phyloP scores from a whole-genome alignment of 2,113 vertebrate genomes.

The Oncorhynchus gorbuscha region DNA sequence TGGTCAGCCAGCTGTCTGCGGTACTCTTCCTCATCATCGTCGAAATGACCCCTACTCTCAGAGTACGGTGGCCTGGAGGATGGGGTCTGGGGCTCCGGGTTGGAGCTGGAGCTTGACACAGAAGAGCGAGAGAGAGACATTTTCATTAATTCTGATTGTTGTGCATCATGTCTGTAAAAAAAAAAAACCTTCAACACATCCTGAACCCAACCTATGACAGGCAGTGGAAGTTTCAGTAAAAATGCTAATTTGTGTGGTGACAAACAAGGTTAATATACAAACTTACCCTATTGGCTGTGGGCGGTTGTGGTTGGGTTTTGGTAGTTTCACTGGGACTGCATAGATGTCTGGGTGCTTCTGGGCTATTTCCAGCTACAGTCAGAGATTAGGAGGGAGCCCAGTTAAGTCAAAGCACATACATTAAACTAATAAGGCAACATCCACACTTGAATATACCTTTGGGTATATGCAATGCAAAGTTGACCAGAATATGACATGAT shows the following conservation, averaged over 20 bases:
- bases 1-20: slow-evolving; percentile 86
- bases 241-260: not conserved
- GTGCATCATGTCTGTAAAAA: not conserved
- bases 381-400: slow-evolving; percentile 7
- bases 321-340: slow-evolving; percentile 88
- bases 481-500: too few relatives aligned
- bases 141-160: not conserved
- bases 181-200: not conserved
- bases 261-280: not conserved
- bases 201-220: not conserved
- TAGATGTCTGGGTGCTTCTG: slow-evolving; percentile 98
- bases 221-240: not conserved
- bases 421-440: not conserved
- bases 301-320: slow-evolving; percentile 84
- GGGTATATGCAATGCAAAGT: not conserved
- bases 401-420: slow-evolving; percentile 33
- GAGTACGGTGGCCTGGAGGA: slow-evolving; percentile 69
- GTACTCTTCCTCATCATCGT: slow-evolving; percentile 82
- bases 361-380: slow-evolving; percentile 88
- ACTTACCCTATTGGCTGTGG: slow-evolving; percentile 85
- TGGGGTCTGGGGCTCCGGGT: slow-evolving; percentile 82
- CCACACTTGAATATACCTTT: not conserved
- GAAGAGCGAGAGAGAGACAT: not conserved
- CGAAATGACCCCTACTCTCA: slow-evolving; percentile 64
- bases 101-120: slow-evolving; percentile 73